Percentiles rank a stretch among this genome's conserved stretches.
phyloP scores from a whole-genome alignment of 2,113 vertebrate species.

The Sigmodon hispidus region DNA sequence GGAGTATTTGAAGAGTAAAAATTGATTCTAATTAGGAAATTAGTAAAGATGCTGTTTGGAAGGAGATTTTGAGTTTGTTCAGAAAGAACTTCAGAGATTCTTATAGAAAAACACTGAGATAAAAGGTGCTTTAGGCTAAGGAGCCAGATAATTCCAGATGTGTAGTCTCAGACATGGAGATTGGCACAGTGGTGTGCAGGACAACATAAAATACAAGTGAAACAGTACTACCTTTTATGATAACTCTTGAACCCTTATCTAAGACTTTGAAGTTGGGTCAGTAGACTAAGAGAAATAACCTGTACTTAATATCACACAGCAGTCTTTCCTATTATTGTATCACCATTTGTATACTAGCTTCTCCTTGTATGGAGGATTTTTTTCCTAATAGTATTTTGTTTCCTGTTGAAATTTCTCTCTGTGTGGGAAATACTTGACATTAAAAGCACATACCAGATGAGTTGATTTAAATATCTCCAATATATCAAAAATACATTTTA shows the following conservation, averaged over 20 bases:
- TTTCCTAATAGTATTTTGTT: not conserved
- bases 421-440: slow-evolving; percentile 32
- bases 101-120: slow-evolving; percentile 13
- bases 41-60: slow-evolving; percentile 40
- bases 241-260: not conserved
- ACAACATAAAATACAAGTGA: not conserved
- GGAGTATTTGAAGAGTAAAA: slow-evolving; percentile 13
- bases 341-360: not conserved
- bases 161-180: not conserved
- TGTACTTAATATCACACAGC: not conserved
- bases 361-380: not conserved
- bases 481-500: slow-evolving; percentile 52
- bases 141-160: not conserved
- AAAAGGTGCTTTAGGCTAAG: not conserved
- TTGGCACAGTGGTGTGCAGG: not conserved
- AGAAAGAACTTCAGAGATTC: slow-evolving; percentile 16
- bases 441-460: not conserved
- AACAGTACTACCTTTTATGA: not conserved
- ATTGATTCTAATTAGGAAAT: slow-evolving; percentile 49
- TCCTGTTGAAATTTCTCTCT: slow-evolving; percentile 19
- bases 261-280: not conserved
- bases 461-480: slow-evolving; percentile 38
- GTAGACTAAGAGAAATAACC: not conserved
- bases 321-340: not conserved
- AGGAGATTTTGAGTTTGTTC: not conserved